Evolutionary conservation across 2,888 invertebrate genomes (phyloP).

Genomic region (Phalera bucephala): DNA sequence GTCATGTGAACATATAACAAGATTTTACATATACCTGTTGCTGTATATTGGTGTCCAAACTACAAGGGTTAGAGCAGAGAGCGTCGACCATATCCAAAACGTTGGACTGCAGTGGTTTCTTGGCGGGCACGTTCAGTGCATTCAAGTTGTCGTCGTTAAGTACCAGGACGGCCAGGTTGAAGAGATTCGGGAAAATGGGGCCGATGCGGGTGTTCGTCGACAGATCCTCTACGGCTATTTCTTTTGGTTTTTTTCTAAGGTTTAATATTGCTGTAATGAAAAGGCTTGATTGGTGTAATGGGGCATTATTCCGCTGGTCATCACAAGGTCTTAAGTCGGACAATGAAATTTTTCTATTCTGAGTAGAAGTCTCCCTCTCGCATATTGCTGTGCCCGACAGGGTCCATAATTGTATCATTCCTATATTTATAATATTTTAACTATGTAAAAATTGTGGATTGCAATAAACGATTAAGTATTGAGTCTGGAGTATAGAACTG

Average conservation of each 20-base stretch:
- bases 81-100: slow-evolving; percentile 82
- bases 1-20: no score
- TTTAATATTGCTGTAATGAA: slow-evolving; percentile 78
- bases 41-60: slow-evolving; percentile 80
- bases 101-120: slow-evolving; percentile 71
- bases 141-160: slow-evolving; percentile 82
- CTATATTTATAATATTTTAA: no score
- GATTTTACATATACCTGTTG: slow-evolving; percentile 80
- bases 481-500: no score
- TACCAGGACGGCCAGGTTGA: slow-evolving; percentile 82
- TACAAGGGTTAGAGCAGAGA: slow-evolving; percentile 82
- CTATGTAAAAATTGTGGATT: no score
- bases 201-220: slow-evolving; percentile 83
- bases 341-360: no score
- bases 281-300: no score
- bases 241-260: slow-evolving; percentile 74
- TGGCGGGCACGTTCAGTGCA: slow-evolving; percentile 72
- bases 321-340: no score
- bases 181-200: slow-evolving; percentile 84
- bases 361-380: no score
- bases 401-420: no score
- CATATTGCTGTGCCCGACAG: no score
- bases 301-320: no score
- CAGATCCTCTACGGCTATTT: slow-evolving; percentile 80
- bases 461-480: no score